Evolutionary conservation across 2,113 vertebrate genomes (phyloP).

Genomic region (Platysternon megacephalum): DNA sequence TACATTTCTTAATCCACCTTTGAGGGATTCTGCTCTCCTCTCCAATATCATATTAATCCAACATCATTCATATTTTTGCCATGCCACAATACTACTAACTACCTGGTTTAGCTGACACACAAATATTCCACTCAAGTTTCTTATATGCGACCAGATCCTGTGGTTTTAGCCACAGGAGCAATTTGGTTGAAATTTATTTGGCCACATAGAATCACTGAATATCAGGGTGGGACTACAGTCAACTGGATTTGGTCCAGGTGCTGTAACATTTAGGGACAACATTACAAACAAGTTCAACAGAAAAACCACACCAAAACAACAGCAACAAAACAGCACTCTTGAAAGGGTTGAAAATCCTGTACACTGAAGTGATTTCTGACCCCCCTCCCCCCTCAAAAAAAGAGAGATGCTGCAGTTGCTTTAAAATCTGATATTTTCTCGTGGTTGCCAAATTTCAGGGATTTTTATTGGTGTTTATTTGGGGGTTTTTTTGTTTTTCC

Average conservation of each 20-base stretch:
- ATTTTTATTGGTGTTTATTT: not conserved
- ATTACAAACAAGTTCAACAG: not conserved
- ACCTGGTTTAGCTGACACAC: no score
- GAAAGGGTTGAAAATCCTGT: not conserved
- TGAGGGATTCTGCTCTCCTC: not conserved
- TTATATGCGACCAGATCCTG: not conserved
- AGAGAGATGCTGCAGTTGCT: not conserved
- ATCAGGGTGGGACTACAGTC: not conserved
- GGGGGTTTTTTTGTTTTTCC: not conserved
- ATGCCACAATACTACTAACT: no score
- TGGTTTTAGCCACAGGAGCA: not conserved
- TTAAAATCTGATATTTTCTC: not conserved
- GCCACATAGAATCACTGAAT: not conserved
- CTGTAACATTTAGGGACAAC: not conserved
- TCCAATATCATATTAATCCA: not conserved
- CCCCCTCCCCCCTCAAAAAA: not conserved
- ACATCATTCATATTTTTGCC: no score
- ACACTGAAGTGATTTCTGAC: not conserved
- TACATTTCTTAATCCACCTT: not conserved
- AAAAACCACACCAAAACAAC: not conserved
- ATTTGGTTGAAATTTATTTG: not conserved
- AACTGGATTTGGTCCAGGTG: not conserved
- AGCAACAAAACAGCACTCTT: not conserved
- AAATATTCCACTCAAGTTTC: no score
- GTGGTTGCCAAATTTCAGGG: not conserved